These are phyloP conservation scores for Pseudolaguvia tuberculata DNA, from an alignment of 2,113 vertebrate species.

Conservation along the genomic window DNA sequence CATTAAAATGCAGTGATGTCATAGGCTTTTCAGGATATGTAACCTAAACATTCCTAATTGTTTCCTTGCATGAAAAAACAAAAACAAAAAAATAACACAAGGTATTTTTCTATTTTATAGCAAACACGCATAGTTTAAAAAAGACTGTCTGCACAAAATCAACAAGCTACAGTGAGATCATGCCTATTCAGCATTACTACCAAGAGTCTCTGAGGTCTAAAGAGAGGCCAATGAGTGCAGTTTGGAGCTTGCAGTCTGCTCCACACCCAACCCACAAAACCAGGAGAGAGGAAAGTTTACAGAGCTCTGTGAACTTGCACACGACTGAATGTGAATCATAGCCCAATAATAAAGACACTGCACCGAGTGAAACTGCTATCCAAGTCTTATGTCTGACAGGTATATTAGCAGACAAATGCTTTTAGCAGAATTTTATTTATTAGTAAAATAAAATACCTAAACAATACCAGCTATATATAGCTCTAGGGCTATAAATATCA, in stretches of 20 bases:
- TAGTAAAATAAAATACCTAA: background rate
- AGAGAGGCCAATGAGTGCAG: conserved; percentile 25
- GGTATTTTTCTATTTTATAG: background rate
- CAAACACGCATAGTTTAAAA: background rate
- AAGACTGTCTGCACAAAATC: background rate
- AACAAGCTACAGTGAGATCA: background rate
- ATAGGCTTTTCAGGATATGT: conserved; percentile 31
- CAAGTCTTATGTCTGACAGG: background rate
- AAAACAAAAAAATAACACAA: background rate
- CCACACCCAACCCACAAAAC: conserved; percentile 28
- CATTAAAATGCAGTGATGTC: conserved; percentile 27
- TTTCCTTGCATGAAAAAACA: background rate
- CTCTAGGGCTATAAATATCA: background rate
- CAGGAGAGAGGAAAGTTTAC: conserved; percentile 35
- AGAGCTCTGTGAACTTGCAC: conserved; percentile 28
- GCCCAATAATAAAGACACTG: background rate
- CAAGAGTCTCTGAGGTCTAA: conserved; percentile 13
- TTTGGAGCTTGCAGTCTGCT: conserved; percentile 13
- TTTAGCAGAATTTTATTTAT: too few relatives aligned
- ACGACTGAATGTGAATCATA: conserved; percentile 27
- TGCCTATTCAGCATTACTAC: conserved; percentile 33
- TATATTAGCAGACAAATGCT: background rate
- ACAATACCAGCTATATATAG: background rate
- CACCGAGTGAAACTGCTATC: background rate
- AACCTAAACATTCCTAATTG: background rate